Evolutionary conservation across 2,888 invertebrate genomes (phyloP).

Genomic region (Eulithis prunata): DNA sequence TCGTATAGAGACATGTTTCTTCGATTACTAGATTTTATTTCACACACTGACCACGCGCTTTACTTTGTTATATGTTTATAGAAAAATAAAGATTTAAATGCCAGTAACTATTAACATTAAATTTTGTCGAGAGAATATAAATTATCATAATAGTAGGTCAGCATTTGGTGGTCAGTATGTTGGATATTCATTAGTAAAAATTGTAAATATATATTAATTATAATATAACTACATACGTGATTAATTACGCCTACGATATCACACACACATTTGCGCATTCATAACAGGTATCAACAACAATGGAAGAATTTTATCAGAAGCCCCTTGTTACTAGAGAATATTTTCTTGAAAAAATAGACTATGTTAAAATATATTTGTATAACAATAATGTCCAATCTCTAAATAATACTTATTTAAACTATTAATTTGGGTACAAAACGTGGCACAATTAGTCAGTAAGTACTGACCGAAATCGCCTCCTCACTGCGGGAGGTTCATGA

Average conservation of each 20-base stretch:
- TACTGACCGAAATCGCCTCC: constrained; percentile 42
- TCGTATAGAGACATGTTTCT: constrained; percentile 50
- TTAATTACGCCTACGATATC: constrained; percentile 50
- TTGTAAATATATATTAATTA: constrained; percentile 59
- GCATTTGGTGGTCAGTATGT: constrained; percentile 33
- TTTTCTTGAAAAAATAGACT: constrained; percentile 55
- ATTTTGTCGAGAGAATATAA: constrained; percentile 7
- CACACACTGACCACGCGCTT: constrained; percentile 48
- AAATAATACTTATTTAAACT: constrained; percentile 39
- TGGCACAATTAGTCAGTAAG: constrained; percentile 46
- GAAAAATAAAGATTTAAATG: constrained; percentile 66
- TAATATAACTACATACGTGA: constrained; percentile 32
- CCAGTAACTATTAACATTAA: constrained; percentile 8
- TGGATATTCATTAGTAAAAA: constrained; percentile 43
- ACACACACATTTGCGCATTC: constrained; percentile 59
- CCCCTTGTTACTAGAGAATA: constrained; percentile 60
- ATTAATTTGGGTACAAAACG: constrained; percentile 42
- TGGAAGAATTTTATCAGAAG: constrained; percentile 77
- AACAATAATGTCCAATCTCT: constrained; percentile 41
- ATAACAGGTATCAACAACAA: constrained; percentile 67
- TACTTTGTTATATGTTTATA: constrained; percentile 50
- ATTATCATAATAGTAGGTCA: constrained; percentile 27
- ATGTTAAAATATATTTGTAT: constrained; percentile 41
- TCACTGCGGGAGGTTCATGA: constrained; percentile 54
- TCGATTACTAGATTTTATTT: constrained; percentile 45